These are phyloP conservation scores for Dysdera silvatica DNA, from an alignment of 1,140 invertebrate species.

Conservation along the genomic window DNA sequence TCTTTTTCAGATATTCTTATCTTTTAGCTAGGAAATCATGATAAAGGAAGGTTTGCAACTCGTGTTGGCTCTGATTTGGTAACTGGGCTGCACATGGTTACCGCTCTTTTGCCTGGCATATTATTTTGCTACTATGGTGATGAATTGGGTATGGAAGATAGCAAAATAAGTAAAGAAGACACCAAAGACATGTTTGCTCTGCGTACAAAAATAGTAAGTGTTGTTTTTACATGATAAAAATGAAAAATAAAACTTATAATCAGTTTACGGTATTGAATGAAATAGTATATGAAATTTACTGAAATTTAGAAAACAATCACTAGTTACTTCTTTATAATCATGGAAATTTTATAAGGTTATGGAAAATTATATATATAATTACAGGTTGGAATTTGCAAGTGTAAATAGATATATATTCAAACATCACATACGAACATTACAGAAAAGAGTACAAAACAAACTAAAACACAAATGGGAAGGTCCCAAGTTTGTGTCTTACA, in stretches of 20 bases:
- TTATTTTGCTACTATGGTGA: constrained; percentile 71
- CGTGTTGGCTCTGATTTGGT: constrained; percentile 52
- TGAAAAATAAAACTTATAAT: not conserved
- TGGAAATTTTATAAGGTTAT: not conserved
- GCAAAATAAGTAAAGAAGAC: not conserved
- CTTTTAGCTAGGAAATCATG: constrained; percentile 59
- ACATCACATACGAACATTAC: no score
- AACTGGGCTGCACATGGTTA: constrained; percentile 58
- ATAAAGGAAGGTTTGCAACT: constrained; percentile 52
- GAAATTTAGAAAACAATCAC: not conserved
- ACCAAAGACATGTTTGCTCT: constrained; percentile 23
- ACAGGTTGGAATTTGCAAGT: not conserved
- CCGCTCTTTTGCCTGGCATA: constrained; percentile 60
- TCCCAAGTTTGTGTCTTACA: no score
- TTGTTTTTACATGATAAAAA: not conserved
- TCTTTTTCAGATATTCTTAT: no score
- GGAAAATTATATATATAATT: not conserved
- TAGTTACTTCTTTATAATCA: not conserved
- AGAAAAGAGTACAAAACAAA: no score
- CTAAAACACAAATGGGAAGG: no score
- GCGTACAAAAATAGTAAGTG: constrained; percentile 17
- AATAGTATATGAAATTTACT: not conserved
- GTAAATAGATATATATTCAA: not conserved
- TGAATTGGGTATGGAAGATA: constrained; percentile 69
- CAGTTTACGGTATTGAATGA: not conserved